Percentiles rank a stretch among this genome's conserved stretches.
Evolutionary conservation across 1,140 invertebrate species (phyloP).

Genomic region (Apis laboriosa): DNA sequence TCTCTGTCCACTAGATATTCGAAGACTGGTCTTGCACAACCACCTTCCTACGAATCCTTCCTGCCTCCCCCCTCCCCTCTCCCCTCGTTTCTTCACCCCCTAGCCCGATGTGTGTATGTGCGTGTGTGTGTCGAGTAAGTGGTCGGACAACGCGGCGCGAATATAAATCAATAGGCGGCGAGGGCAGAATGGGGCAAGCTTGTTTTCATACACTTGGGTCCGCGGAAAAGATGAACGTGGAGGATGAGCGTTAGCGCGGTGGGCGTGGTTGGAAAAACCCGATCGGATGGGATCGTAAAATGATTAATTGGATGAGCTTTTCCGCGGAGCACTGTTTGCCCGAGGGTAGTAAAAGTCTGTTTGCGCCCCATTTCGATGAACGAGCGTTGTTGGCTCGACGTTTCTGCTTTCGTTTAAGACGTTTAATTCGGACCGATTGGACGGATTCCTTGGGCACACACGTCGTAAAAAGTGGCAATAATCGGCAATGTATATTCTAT

Average conservation of each 20-base stretch:
- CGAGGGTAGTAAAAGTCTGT: slow-evolving; percentile 62
- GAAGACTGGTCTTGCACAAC: neutral
- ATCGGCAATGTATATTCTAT: slow-evolving; percentile 42
- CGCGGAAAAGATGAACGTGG: slow-evolving; percentile 16
- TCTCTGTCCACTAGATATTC: neutral
- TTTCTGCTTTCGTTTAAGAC: slow-evolving; percentile 58
- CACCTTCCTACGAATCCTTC: neutral
- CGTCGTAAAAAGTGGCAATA: slow-evolving; percentile 54
- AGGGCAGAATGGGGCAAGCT: slow-evolving; percentile 21
- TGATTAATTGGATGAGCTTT: slow-evolving; percentile 70
- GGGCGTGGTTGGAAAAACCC: slow-evolving; percentile 43
- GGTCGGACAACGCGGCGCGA: slow-evolving; percentile 35
- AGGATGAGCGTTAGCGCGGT: slow-evolving; percentile 26
- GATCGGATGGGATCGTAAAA: slow-evolving; percentile 68
- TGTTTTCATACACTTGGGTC: slow-evolving; percentile 23
- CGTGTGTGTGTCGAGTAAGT: neutral
- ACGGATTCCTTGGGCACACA: slow-evolving; percentile 40
- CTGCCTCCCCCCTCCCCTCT: neutral
- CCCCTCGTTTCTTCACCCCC: neutral
- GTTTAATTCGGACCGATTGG: slow-evolving; percentile 66
- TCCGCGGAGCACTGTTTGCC: slow-evolving; percentile 55
- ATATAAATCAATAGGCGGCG: slow-evolving; percentile 46
- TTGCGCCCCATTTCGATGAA: slow-evolving; percentile 50
- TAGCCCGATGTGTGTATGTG: too few species aligned
- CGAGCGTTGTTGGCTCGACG: slow-evolving; percentile 3